phyloP scores from a whole-genome alignment of 2,888 invertebrate species.

The Lysandra bellargus region DNA sequence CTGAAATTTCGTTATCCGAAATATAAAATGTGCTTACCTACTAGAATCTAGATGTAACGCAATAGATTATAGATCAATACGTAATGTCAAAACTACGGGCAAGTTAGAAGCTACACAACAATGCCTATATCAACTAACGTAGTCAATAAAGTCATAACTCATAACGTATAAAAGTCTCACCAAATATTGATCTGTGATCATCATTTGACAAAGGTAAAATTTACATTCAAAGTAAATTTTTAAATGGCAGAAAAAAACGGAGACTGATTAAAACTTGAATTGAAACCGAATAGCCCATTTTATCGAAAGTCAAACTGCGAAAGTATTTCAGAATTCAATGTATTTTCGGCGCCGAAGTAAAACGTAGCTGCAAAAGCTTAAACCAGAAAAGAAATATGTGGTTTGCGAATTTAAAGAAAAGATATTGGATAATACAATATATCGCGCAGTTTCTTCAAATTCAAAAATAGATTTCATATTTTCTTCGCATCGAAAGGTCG shows the following conservation, averaged over 20 bases:
- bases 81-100: no score
- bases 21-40: no score
- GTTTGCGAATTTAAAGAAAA: background rate
- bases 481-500: constrained; percentile 34
- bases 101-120: no score
- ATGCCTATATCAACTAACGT: no score
- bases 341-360: constrained; percentile 13
- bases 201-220: background rate
- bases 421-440: constrained; percentile 22
- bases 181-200: background rate
- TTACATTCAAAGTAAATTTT: constrained; percentile 4
- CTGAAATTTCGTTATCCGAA: no score
- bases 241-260: background rate
- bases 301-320: constrained; percentile 14
- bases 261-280: constrained; percentile 21
- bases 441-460: constrained; percentile 18
- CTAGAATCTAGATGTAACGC: no score
- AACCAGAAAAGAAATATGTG: constrained; percentile 7
- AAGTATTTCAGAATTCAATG: constrained; percentile 17
- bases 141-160: no score
- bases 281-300: constrained; percentile 11
- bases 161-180: background rate
- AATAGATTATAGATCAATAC: no score
- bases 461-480: constrained; percentile 29
- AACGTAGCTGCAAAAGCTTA: constrained; percentile 7